Conservation (phyloP, 2,113 vertebrate genomes). For the Cyphomyrus discorhynchus region DNA sequence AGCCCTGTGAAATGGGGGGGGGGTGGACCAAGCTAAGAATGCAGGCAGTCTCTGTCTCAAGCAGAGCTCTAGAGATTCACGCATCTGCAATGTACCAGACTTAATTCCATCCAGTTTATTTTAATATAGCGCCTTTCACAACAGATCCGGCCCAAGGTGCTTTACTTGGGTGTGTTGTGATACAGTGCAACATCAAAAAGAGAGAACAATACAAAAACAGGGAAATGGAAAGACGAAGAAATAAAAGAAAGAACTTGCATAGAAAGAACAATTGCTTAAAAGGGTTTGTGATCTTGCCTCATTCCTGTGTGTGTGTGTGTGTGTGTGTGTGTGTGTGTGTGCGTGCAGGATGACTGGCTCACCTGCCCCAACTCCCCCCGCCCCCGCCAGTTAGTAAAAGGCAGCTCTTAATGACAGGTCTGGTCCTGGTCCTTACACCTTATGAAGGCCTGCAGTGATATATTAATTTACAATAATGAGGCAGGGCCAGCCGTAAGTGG, state of each 20-base stretch:
- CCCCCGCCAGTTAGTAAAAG: not conserved
- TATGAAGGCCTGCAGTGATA: not conserved
- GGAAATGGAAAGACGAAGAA: too few species aligned
- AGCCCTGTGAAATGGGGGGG: not conserved
- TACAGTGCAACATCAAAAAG: too few species aligned
- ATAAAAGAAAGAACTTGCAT: too few species aligned
- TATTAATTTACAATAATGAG: slow-evolving; percentile 11
- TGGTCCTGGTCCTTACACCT: not conserved
- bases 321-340: not conserved
- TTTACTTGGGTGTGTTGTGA: too few species aligned
- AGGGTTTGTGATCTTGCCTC: too few species aligned
- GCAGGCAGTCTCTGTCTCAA: too few species aligned
- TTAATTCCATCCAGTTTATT: not conserved
- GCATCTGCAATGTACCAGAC: not conserved
- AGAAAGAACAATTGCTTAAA: too few species aligned
- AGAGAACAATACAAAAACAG: too few species aligned
- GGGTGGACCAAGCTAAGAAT: not conserved
- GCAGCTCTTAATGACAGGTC: not conserved
- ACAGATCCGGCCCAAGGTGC: not conserved
- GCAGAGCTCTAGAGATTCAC: not conserved
- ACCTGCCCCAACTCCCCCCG: not conserved
- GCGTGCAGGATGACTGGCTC: not conserved
- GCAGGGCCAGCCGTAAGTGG: not conserved
- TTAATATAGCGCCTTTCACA: not conserved
- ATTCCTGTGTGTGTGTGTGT: too few species aligned